These are phyloP conservation scores for Odocoileus virginianus DNA, from an alignment of 2,113 vertebrate species.

Conservation along the genomic window DNA sequence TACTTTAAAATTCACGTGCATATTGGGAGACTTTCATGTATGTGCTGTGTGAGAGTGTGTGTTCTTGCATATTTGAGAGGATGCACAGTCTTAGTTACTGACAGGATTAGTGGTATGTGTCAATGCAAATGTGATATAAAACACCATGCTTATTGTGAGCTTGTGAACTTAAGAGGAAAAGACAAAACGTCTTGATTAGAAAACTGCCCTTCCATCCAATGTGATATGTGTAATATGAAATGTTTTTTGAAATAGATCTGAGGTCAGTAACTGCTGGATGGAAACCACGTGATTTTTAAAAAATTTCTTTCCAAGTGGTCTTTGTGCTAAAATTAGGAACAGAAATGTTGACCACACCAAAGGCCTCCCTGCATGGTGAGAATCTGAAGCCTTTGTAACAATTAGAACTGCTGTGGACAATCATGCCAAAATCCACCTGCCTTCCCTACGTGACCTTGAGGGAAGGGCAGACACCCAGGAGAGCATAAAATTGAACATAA, in stretches of 20 bases:
- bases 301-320: not conserved
- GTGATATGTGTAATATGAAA: not conserved
- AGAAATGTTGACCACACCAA: constrained; percentile 24
- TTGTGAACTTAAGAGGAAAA: constrained; percentile 16
- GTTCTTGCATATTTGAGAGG: not conserved
- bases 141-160: not conserved
- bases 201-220: not conserved
- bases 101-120: not conserved
- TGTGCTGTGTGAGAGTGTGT: not conserved
- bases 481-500: not conserved
- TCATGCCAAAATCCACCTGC: not conserved
- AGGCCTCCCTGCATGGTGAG: not conserved
- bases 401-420: not conserved
- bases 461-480: not conserved
- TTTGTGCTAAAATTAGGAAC: constrained; percentile 45
- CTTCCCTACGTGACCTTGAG: not conserved
- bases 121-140: not conserved
- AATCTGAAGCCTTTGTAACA: not conserved
- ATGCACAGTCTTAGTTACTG: not conserved
- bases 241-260: constrained; percentile 40
- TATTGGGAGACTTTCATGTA: not conserved
- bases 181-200: constrained; percentile 15
- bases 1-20: not conserved
- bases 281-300: constrained; percentile 12
- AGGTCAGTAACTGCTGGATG: not conserved